Conservation (phyloP, 1,140 invertebrate species). For the Acromyrmex echinatior region DNA sequence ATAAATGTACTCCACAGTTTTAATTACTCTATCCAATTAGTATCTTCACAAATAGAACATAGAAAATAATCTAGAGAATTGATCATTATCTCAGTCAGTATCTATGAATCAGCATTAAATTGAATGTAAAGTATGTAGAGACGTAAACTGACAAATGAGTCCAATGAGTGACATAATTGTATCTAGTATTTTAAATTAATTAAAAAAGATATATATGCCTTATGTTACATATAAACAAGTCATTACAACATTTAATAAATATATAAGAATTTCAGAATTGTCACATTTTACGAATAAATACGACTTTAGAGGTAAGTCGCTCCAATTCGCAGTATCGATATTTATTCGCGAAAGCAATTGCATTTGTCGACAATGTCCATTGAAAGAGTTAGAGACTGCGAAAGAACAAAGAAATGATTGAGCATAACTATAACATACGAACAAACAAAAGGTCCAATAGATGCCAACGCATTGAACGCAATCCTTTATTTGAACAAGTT, state of each 20-base stretch:
- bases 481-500: constrained; percentile 63
- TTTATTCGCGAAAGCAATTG: constrained; percentile 18
- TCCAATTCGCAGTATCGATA: neutral
- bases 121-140: neutral
- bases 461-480: neutral
- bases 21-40: constrained; percentile 35
- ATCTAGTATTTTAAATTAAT: neutral
- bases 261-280: neutral
- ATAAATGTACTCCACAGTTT: neutral
- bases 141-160: constrained; percentile 2
- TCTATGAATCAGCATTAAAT: neutral
- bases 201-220: neutral
- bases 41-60: constrained; percentile 1
- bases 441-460: constrained; percentile 42
- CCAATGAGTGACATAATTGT: neutral
- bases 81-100: neutral
- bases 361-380: neutral
- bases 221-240: neutral
- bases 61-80: constrained; percentile 11
- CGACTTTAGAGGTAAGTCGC: neutral
- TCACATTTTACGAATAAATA: constrained; percentile 2
- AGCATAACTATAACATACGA: constrained; percentile 41
- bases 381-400: constrained; percentile 20
- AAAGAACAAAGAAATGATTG: constrained; percentile 56
- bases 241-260: neutral